Evolutionary conservation across 2,888 invertebrate genomes (phyloP), one percentile per base, ranked within the genome.

Genomic region (Caenorhabditis zanzibari): DNA sequence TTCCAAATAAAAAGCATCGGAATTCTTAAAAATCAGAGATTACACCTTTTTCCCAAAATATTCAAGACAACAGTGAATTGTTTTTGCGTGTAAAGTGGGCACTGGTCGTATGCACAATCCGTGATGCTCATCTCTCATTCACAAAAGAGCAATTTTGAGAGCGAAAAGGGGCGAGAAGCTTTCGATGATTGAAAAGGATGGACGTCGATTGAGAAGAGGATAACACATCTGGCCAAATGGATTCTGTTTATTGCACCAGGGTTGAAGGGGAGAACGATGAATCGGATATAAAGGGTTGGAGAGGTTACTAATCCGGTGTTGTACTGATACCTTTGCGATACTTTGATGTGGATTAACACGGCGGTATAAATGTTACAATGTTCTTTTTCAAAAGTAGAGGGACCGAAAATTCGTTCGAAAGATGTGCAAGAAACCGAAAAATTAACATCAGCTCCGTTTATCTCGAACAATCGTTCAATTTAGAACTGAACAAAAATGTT

Each of bases 181-280:
- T 63, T 28, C 49, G 49, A 54, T 63, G 63, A 63, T 63, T 64
- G 74, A 54, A 54, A 61, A 41, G 63, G 47, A 41, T 63, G 49
- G 74, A 28, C 63, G 54, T 74, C 63, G 63, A 47, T 47, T 61
- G 61, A 52, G 38, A 63, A 52, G 52, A 63, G 61, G 73, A 73
- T 73, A 73, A 63, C 73, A 54, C 73, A 61, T 61, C 61, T 64
- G 74, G 74, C 59, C 74, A 74, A 54, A 74, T 61, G 41, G 63
- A 74, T 64, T 54, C 22, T 71, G 74, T 74, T 74, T 74, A 74
- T 74, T 74, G 74, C 63, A 64, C 38, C 44, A 16, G 22, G 22
- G 41, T 22, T 28, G n/a, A 7, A 35, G 19, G 56, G 52, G 54
- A 12, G 38, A 38, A 38, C 10, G 38, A 54, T 22, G 26, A 54